phyloP scores from a whole-genome alignment of 2,888 invertebrate species.

The Rhaphigaster nebulosa region DNA sequence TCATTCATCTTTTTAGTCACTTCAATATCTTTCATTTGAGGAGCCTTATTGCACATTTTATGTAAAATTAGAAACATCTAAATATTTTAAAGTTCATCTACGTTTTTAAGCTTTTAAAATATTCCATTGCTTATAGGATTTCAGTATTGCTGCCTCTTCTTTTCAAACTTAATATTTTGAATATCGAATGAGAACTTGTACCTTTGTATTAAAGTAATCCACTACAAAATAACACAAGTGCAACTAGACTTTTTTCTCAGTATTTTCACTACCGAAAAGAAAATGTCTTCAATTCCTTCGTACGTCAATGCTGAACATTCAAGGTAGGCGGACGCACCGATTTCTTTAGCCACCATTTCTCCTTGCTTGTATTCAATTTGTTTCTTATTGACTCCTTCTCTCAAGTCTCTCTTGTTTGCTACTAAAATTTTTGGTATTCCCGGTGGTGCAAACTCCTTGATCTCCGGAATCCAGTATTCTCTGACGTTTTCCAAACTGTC shows the following conservation, averaged over 20 bases:
- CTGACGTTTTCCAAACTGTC: constrained; percentile 99
- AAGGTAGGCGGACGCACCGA: constrained; percentile 97
- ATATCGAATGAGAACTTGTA: neutral
- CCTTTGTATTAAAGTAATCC: neutral
- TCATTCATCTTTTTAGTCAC: neutral
- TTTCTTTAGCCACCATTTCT: constrained; percentile 97
- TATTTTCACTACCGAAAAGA: constrained; percentile 69
- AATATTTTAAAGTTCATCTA: neutral
- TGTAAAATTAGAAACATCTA: neutral
- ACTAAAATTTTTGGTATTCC: constrained; percentile 98
- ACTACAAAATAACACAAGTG: neutral
- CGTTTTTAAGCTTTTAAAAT: neutral
- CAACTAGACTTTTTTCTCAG: neutral
- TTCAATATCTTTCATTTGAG: neutral
- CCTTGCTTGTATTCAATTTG: constrained; percentile 89
- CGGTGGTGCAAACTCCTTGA: constrained; percentile 95
- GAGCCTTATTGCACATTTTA: neutral
- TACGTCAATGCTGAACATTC: constrained; percentile 99
- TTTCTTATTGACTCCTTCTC: constrained; percentile 94
- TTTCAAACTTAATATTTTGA: neutral
- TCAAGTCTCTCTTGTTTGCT: constrained; percentile 97
- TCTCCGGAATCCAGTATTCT: constrained; percentile 99
- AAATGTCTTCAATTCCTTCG: constrained; percentile 98
- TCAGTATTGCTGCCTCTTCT: neutral
- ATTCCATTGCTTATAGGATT: neutral